A percentile compares a stretch with the other conserved stretches of the same genome.
phyloP scores from a whole-genome alignment of 2,888 invertebrate species.

The Conistra vaccinii region DNA sequence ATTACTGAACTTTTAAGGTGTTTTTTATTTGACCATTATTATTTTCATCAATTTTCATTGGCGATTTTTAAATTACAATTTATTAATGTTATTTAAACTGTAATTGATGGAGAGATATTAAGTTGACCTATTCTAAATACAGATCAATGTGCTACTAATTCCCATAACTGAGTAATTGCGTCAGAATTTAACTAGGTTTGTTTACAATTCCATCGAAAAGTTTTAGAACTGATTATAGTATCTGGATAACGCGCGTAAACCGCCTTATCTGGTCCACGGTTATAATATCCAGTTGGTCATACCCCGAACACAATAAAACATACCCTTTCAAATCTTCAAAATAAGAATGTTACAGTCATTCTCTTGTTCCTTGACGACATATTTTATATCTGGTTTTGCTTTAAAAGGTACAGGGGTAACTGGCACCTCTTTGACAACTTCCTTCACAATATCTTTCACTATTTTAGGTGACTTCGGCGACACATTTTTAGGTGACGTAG shows the following conservation, averaged over 20 bases:
- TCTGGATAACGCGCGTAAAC: neutral
- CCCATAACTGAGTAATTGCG: too few species aligned
- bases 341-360: constrained; percentile 86
- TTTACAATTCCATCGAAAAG: too few species aligned
- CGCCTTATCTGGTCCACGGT: neutral
- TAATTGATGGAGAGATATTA: too few species aligned
- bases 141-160: too few species aligned
- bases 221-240: too few species aligned
- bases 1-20: too few species aligned
- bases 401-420: constrained; percentile 24
- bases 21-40: too few species aligned
- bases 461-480: constrained; percentile 34
- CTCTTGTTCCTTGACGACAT: constrained; percentile 83
- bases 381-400: constrained; percentile 70
- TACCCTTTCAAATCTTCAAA: constrained; percentile 74
- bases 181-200: too few species aligned
- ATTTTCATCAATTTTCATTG: too few species aligned
- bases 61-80: too few species aligned
- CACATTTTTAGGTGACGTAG: constrained; percentile 30
- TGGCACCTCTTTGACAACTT: constrained; percentile 23
- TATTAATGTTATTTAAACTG: too few species aligned
- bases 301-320: neutral
- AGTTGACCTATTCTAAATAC: too few species aligned
- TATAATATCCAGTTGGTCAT: neutral
- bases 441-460: constrained; percentile 5